Evolutionary conservation across 1,140 invertebrate species (phyloP).

Genomic region (Globodera rostochiensis): DNA sequence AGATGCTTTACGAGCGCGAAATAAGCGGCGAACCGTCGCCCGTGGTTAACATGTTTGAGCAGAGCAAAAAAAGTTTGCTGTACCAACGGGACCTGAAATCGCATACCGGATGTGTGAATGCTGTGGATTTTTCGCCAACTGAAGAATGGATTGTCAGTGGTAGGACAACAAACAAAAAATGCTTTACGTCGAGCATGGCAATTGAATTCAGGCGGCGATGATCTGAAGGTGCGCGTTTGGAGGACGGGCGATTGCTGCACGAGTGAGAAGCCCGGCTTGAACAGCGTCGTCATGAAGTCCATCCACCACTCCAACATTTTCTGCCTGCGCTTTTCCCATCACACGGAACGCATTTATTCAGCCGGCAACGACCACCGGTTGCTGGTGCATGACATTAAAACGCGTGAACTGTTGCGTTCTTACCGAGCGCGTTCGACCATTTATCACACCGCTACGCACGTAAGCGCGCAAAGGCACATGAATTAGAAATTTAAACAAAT

Average conservation of each 20-base stretch:
- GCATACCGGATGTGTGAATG: conserved; percentile 94
- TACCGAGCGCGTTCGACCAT: conserved; percentile 32
- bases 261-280: conserved; percentile 71
- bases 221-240: conserved; percentile 85
- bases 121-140: conserved; percentile 87
- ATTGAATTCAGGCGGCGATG: conserved; percentile 78
- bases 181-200: not conserved
- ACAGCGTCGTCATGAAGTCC: conserved; percentile 75
- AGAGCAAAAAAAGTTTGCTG: not conserved
- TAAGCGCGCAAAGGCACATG: conserved; percentile 32
- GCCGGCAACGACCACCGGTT: conserved; percentile 70
- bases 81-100: conserved; percentile 65
- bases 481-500: not conserved
- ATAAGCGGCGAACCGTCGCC: not conserved
- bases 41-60: not conserved
- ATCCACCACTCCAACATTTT: conserved; percentile 90
- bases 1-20: not conserved
- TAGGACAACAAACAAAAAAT: conserved; percentile 66
- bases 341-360: conserved; percentile 81
- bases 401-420: conserved; percentile 15
- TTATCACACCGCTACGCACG: conserved; percentile 48
- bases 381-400: conserved; percentile 42
- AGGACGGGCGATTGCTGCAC: conserved; percentile 77
- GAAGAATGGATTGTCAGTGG: conserved; percentile 84
- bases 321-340: conserved; percentile 81